These are phyloP conservation scores for Coleophora flavipennella DNA, from an alignment of 2,888 invertebrate species.

Conservation along the genomic window DNA sequence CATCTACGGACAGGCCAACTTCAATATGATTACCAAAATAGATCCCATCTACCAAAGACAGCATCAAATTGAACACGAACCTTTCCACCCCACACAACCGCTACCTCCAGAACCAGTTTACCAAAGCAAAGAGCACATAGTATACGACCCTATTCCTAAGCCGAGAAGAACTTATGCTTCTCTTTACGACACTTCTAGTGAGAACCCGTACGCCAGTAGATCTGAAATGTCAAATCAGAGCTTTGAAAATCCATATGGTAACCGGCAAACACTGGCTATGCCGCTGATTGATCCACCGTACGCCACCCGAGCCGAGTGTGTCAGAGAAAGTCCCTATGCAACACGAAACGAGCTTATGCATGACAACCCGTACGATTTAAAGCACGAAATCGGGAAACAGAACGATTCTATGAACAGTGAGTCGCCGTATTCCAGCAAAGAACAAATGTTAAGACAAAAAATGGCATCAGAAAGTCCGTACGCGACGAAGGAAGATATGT, in stretches of 20 bases:
- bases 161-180: constrained; percentile 65
- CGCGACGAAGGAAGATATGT: constrained; percentile 66
- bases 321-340: constrained; percentile 28
- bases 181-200: constrained; percentile 57
- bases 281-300: constrained; percentile 52
- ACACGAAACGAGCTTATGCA: constrained; percentile 17
- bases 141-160: constrained; percentile 67
- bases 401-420: constrained; percentile 50
- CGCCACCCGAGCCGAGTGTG: constrained; percentile 35
- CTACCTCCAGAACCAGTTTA: constrained; percentile 68
- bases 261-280: constrained; percentile 52
- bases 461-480: constrained; percentile 56
- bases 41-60: constrained; percentile 72
- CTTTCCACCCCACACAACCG: constrained; percentile 63
- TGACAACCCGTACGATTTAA: constrained; percentile 39
- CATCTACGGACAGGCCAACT: constrained; percentile 58
- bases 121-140: constrained; percentile 66
- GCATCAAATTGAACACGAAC: constrained; percentile 63
- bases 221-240: constrained; percentile 59
- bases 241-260: constrained; percentile 59
- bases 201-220: constrained; percentile 55
- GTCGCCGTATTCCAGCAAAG: constrained; percentile 62
- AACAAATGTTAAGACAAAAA: constrained; percentile 55
- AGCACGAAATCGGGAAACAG: constrained; percentile 42
- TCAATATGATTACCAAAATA: constrained; percentile 72